phyloP scores from a whole-genome alignment of 2,797 vertebrate species.

The Parambassis ranga region DNA sequence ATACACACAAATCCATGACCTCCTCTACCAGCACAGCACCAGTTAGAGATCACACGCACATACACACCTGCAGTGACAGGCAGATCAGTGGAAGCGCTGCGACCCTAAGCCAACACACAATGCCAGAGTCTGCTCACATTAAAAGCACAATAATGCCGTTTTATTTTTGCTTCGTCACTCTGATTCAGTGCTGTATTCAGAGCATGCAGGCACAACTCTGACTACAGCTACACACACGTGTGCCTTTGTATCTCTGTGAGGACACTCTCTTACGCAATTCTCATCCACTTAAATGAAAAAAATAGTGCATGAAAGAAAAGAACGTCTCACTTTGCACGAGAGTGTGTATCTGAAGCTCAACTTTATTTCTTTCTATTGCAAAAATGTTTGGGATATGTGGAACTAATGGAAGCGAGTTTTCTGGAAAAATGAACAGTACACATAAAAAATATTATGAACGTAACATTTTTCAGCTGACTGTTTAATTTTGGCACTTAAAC shows the following conservation, averaged over 20 bases:
- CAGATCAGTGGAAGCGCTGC: neutral
- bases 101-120: conserved; percentile 6
- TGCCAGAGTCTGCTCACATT: conserved; percentile 7
- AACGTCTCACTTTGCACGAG: no score
- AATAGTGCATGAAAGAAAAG: no score
- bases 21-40: neutral
- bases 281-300: no score
- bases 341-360: no score
- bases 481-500: no score
- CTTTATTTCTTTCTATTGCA: no score
- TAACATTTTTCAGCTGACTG: no score
- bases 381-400: no score
- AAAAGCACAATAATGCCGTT: conserved; percentile 7
- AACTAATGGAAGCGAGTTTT: no score
- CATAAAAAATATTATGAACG: no score
- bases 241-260: neutral
- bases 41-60: neutral
- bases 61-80: conserved; percentile 6
- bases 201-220: neutral
- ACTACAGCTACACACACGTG: neutral
- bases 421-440: no score
- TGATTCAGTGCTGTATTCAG: conserved; percentile 9
- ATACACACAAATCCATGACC: neutral
- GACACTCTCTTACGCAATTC: neutral
- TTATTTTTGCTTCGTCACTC: conserved; percentile 18